A percentile compares a stretch with the other conserved stretches of the same genome.
phyloP scores from a whole-genome alignment of 1,140 invertebrate genomes.

The Lasioglossum albipes region DNA sequence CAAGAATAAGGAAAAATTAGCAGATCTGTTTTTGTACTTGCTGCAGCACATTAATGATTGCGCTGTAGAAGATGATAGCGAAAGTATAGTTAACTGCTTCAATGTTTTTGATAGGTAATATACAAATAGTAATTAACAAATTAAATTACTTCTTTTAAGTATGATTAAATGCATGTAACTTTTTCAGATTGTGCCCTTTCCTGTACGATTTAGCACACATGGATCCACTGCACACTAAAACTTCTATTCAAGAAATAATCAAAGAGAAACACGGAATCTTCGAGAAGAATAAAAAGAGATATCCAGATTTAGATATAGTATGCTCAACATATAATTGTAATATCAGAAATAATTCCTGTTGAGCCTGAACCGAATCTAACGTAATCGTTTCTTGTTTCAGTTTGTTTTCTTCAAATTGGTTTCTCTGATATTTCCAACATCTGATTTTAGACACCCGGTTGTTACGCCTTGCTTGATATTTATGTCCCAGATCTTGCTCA shows the following conservation, averaged over 20 bases:
- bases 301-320: constrained; percentile 86
- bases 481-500: constrained; percentile 88
- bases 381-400: constrained; percentile 75
- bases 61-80: constrained; percentile 78
- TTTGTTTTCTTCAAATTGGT: constrained; percentile 90
- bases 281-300: constrained; percentile 82
- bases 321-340: constrained; percentile 43
- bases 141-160: constrained; percentile 21
- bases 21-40: constrained; percentile 86
- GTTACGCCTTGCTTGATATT: constrained; percentile 91
- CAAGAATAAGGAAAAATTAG: constrained; percentile 88
- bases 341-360: constrained; percentile 12
- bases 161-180: constrained; percentile 30
- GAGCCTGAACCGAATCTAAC: constrained; percentile 9
- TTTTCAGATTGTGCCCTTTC: constrained; percentile 83
- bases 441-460: constrained; percentile 93
- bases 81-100: constrained; percentile 81
- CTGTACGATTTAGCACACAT: constrained; percentile 88
- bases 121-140: constrained; percentile 14
- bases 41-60: constrained; percentile 87
- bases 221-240: constrained; percentile 84
- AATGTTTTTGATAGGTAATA: constrained; percentile 80
- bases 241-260: constrained; percentile 85
- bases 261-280: constrained; percentile 87
- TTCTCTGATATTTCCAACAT: constrained; percentile 90